Percentiles rank a stretch among this genome's conserved stretches.
These are phyloP conservation scores for Monodelphis domestica DNA, from an alignment of 2,797 vertebrate genomes.

Conservation along the genomic window DNA sequence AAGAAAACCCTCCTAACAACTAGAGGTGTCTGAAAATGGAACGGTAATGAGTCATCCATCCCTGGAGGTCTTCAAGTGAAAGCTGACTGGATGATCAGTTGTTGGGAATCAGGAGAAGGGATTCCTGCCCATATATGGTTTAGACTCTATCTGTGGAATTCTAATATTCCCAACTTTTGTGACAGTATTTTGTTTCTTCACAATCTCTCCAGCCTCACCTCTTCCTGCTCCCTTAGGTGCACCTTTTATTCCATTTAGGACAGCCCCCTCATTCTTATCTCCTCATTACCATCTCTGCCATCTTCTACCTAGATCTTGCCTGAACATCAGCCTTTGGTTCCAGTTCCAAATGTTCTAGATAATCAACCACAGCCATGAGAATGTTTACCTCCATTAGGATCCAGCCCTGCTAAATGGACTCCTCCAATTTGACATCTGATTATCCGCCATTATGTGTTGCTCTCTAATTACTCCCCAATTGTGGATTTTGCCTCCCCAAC, in stretches of 20 bases:
- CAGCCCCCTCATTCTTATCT: background rate
- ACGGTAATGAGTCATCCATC: background rate
- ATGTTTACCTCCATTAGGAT: background rate
- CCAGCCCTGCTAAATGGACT: background rate
- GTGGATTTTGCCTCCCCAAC: background rate
- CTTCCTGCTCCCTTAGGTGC: background rate
- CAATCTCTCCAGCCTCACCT: background rate
- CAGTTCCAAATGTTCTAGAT: background rate
- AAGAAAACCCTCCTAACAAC: background rate
- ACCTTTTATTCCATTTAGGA: background rate
- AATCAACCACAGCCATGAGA: background rate
- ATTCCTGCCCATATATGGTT: background rate
- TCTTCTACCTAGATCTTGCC: background rate
- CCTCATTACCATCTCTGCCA: background rate
- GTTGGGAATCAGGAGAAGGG: background rate
- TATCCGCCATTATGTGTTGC: background rate
- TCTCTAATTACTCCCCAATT: background rate
- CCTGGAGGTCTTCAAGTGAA: background rate
- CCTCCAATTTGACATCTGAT: background rate
- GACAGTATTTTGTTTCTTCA: background rate
- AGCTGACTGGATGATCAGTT: background rate
- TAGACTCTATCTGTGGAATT: background rate
- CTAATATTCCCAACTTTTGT: background rate
- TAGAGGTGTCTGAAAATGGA: background rate
- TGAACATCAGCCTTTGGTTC: background rate